These are phyloP conservation scores for Nebria ingens DNA, from an alignment of 1,140 invertebrate genomes.

Conservation along the genomic window DNA sequence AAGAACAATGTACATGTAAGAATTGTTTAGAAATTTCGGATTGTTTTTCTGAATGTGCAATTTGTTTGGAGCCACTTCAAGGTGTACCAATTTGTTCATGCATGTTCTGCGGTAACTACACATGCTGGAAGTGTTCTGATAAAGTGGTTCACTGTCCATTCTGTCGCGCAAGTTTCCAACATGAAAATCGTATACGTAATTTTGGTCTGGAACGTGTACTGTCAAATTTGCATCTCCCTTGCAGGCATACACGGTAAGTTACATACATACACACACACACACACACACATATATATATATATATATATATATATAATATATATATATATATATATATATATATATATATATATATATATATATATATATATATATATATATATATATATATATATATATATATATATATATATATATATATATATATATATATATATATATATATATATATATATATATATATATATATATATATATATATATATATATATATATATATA, in stretches of 20 bases:
- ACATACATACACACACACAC: no score
- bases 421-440: no score
- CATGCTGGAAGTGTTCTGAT: neutral
- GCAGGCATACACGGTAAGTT: neutral
- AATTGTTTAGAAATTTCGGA: neutral
- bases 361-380: no score
- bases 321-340: no score
- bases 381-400: no score
- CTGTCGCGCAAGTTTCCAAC: neutral
- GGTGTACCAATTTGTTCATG: neutral
- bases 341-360: no score
- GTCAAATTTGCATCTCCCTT: neutral
- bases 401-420: no score
- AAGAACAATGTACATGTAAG: neutral
- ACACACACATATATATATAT: no score
- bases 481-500: no score
- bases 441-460: no score
- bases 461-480: no score
- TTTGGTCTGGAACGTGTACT: neutral
- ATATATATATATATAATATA: no score
- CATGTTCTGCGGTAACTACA: constrained; percentile 1
- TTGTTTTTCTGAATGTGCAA: neutral
- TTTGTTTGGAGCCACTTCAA: neutral
- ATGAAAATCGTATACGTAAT: neutral
- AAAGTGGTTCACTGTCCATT: neutral